A percentile compares a stretch with the other conserved stretches of the same genome.
Conservation (phyloP, 2,888 invertebrate species). For the Caenorhabditis sinica region DNA sequence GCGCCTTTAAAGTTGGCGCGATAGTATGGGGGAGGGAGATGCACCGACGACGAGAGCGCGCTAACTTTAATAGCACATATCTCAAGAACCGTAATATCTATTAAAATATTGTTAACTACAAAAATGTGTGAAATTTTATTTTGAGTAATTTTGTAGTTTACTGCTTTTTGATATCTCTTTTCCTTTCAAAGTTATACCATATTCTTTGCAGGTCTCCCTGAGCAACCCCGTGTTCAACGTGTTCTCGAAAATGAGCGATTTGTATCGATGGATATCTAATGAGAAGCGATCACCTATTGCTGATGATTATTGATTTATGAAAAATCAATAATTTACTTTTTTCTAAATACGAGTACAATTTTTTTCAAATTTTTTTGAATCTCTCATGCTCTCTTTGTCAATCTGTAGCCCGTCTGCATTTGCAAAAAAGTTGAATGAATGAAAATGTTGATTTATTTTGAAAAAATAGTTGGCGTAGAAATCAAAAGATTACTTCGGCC, state of each 20-base stretch:
- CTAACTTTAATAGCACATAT: neutral
- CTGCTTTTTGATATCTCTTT: neutral
- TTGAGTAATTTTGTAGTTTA: too few relatives aligned
- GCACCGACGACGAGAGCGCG: slow-evolving; percentile 1
- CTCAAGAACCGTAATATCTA: neutral
- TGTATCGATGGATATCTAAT: slow-evolving; percentile 61
- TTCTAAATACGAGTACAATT: slow-evolving; percentile 5
- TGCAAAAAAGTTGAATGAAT: neutral
- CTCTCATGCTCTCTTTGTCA: slow-evolving; percentile 2
- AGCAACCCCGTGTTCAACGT: slow-evolving; percentile 64
- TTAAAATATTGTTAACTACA: too few relatives aligned
- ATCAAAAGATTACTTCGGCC: too few relatives aligned
- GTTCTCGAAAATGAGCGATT: slow-evolving; percentile 62
- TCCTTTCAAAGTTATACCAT: too few relatives aligned
- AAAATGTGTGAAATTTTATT: too few relatives aligned
- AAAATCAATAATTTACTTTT: neutral
- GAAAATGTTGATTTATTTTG: neutral
- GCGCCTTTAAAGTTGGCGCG: neutral
- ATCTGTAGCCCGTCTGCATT: too few relatives aligned
- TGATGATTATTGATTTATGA: slow-evolving; percentile 24
- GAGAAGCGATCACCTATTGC: slow-evolving; percentile 27
- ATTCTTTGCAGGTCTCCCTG: slow-evolving; percentile 57
- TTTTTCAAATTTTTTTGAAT: neutral
- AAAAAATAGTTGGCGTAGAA: too few relatives aligned
- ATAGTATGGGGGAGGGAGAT: neutral